phyloP scores from a whole-genome alignment of 2,888 invertebrate species.

The Aricia artaxerxes region DNA sequence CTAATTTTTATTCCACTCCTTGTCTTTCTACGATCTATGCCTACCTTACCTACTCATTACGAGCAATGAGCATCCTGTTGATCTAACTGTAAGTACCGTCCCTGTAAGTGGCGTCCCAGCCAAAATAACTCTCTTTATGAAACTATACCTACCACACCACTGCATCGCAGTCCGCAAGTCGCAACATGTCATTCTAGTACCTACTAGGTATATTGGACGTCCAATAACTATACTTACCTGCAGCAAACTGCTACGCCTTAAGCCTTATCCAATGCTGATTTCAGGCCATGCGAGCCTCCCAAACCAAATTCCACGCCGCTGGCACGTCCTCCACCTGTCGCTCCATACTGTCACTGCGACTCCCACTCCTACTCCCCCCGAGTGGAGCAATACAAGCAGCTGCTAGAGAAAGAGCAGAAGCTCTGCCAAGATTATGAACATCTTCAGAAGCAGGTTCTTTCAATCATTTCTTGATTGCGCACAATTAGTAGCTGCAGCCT shows the following conservation, averaged over 20 bases:
- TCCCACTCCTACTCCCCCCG: constrained; percentile 81
- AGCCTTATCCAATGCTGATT: not conserved
- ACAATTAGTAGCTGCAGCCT: not conserved
- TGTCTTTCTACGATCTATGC: too few relatives aligned
- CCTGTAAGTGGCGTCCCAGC: too few relatives aligned
- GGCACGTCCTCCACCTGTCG: constrained; percentile 75
- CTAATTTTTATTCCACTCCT: constrained; percentile 18
- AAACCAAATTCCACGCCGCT: constrained; percentile 67
- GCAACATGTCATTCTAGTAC: too few relatives aligned
- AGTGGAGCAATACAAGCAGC: constrained; percentile 81
- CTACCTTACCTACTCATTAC: too few relatives aligned
- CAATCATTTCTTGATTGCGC: not conserved
- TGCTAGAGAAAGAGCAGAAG: constrained; percentile 81
- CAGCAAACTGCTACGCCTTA: not conserved
- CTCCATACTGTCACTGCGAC: constrained; percentile 84
- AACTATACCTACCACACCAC: too few relatives aligned
- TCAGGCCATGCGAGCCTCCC: constrained; percentile 82
- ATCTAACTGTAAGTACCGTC: too few relatives aligned
- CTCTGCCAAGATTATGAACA: constrained; percentile 78
- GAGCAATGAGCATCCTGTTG: too few relatives aligned
- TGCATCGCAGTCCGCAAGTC: too few relatives aligned
- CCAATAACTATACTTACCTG: not conserved
- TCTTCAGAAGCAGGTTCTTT: constrained; percentile 68
- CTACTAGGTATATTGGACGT: too few relatives aligned
- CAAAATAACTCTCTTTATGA: too few relatives aligned